phyloP scores from a whole-genome alignment of 2,888 invertebrate species.

The Lasioglossum marginatum region DNA sequence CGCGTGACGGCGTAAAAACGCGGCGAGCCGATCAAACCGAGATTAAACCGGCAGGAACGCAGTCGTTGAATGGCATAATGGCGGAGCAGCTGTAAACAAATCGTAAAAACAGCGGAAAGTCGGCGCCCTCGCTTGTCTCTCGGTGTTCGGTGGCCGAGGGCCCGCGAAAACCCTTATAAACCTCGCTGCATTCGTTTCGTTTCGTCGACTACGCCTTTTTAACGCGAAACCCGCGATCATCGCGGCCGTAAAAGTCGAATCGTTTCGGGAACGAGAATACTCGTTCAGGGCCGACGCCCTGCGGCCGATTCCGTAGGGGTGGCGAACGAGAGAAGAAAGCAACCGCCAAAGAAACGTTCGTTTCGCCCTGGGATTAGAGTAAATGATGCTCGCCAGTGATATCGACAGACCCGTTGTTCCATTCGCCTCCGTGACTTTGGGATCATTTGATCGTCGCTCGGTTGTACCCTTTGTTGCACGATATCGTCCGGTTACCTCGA shows the following conservation, averaged over 20 bases:
- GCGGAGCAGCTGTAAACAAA: constrained; percentile 81
- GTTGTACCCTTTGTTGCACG: not conserved
- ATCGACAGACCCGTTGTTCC: constrained; percentile 29
- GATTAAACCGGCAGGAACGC: constrained; percentile 67
- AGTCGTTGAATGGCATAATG: constrained; percentile 74
- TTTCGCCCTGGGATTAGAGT: constrained; percentile 20
- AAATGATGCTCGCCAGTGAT: constrained; percentile 31
- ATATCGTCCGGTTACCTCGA: not conserved
- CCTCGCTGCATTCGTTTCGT: constrained; percentile 67
- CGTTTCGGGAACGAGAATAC: constrained; percentile 69
- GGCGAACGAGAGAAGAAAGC: constrained; percentile 16
- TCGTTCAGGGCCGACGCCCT: constrained; percentile 50
- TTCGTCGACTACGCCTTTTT: constrained; percentile 75
- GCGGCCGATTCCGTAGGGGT: not conserved
- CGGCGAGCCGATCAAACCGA: constrained; percentile 49
- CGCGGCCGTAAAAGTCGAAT: constrained; percentile 71
- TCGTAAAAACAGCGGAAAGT: constrained; percentile 78
- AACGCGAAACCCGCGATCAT: constrained; percentile 69
- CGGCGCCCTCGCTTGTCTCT: constrained; percentile 59
- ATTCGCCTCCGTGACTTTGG: not conserved
- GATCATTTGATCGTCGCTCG: not conserved
- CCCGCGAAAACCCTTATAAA: constrained; percentile 73
- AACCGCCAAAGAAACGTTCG: constrained; percentile 32
- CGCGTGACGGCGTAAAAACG: not conserved
- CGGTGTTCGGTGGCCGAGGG: constrained; percentile 66